A percentile compares a stretch with the other conserved stretches of the same genome.
Evolutionary conservation across 2,888 invertebrate genomes (phyloP).

Genomic region (Hirtodrosophila cameraria): DNA sequence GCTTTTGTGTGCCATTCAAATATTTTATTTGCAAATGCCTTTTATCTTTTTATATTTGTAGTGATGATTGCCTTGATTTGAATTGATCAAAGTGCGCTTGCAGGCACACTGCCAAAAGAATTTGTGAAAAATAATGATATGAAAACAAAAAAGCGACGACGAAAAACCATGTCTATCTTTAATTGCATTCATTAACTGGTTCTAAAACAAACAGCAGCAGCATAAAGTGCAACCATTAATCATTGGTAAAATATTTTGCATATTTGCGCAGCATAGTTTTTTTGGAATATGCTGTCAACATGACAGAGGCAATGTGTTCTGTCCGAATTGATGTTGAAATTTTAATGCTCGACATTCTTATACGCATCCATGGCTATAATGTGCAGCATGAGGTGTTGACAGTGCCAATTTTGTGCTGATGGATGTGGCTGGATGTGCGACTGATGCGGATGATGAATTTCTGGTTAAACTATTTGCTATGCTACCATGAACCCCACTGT

Average conservation of each 20-base stretch:
- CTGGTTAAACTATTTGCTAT: conserved; percentile 76
- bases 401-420: conserved; percentile 63
- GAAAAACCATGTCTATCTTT: background rate
- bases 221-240: background rate
- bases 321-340: conserved; percentile 1
- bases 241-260: background rate
- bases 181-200: conserved; percentile 18
- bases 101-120: no score
- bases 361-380: conserved; percentile 2
- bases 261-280: conserved; percentile 17
- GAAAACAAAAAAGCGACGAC: background rate
- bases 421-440: conserved; percentile 37
- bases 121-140: no score
- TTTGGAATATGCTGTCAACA: conserved; percentile 23
- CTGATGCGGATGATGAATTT: conserved; percentile 69
- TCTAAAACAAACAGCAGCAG: conserved; percentile 6
- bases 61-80: no score
- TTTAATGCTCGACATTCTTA: background rate
- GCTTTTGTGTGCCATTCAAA: background rate
- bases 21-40: no score
- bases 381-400: conserved; percentile 61
- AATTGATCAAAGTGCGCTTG: conserved; percentile 1
- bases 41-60: no score
- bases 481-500: background rate
- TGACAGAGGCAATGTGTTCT: no score